Evolutionary conservation across 2,888 invertebrate species (phyloP).

Genomic region (Caradrina kadenii): DNA sequence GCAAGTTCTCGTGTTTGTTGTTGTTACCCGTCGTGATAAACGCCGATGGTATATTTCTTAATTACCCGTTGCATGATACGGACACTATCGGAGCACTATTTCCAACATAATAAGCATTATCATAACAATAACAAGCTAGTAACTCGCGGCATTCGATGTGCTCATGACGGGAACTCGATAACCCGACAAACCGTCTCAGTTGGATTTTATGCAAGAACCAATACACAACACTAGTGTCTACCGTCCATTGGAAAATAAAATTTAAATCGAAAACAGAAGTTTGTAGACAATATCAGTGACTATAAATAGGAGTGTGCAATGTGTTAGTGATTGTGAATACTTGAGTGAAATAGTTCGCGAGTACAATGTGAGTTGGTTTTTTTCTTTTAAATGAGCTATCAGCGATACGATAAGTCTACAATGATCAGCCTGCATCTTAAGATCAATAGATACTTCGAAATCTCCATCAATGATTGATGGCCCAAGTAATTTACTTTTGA

Average conservation of each 20-base stretch:
- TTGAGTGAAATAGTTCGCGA: constrained; percentile 31
- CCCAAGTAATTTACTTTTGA: constrained; percentile 77
- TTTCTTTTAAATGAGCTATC: constrained; percentile 53
- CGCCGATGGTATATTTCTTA: constrained; percentile 84
- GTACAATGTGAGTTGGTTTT: constrained; percentile 65
- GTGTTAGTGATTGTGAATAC: constrained; percentile 63
- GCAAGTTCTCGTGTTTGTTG: constrained; percentile 73
- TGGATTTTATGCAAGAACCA: constrained; percentile 67
- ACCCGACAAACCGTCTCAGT: constrained; percentile 72
- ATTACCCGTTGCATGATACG: constrained; percentile 87
- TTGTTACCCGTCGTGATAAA: constrained; percentile 77
- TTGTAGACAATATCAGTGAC: constrained; percentile 19
- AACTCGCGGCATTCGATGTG: constrained; percentile 79
- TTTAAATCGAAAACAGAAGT: constrained; percentile 3
- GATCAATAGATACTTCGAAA: constrained; percentile 61
- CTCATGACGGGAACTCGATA: constrained; percentile 76
- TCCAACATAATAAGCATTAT: constrained; percentile 89
- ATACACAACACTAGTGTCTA: constrained; percentile 49
- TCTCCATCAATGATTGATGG: constrained; percentile 78
- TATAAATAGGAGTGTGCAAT: constrained; percentile 43
- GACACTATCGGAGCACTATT: constrained; percentile 86
- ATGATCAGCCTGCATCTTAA: constrained; percentile 27
- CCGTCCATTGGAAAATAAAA: constrained; percentile 8
- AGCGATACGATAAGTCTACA: constrained; percentile 44
- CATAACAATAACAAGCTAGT: constrained; percentile 88